Conservation (phyloP, 92 coral and sea anemone species). For the Ricordea florida region DNA sequence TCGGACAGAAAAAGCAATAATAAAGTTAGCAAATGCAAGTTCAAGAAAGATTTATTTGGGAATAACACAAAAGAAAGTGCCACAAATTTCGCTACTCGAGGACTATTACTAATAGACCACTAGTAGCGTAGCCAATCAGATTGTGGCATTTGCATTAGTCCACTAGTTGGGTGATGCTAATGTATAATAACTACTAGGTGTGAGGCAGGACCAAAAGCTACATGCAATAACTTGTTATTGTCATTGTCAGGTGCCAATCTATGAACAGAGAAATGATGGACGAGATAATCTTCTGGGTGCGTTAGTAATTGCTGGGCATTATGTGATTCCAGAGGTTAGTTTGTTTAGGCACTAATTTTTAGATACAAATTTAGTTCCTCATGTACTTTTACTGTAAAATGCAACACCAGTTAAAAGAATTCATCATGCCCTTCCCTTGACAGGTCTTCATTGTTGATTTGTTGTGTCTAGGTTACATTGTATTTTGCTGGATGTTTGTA, state of each 20-base stretch:
- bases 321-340: slow-evolving; percentile 92
- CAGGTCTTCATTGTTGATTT: background rate
- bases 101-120: too few relatives aligned
- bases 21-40: too few relatives aligned
- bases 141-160: too few relatives aligned
- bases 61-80: too few relatives aligned
- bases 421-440: background rate
- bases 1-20: too few relatives aligned
- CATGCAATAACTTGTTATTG: background rate
- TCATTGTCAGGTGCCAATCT: slow-evolving; percentile 82
- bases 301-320: slow-evolving; percentile 94
- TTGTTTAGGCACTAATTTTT: background rate
- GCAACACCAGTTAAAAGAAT: background rate
- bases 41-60: too few relatives aligned
- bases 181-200: too few relatives aligned
- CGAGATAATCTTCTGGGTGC: slow-evolving; percentile 96
- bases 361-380: background rate
- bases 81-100: too few relatives aligned
- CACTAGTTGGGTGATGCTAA: too few relatives aligned
- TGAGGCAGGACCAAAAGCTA: background rate
- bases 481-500: slow-evolving; percentile 83
- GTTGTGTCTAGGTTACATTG: slow-evolving; percentile 68
- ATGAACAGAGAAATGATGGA: slow-evolving; percentile 98
- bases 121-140: too few relatives aligned
- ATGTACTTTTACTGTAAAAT: background rate